Conservation (phyloP, 92 coral and sea anemone species). For the Virgularia gustaviana region DNA sequence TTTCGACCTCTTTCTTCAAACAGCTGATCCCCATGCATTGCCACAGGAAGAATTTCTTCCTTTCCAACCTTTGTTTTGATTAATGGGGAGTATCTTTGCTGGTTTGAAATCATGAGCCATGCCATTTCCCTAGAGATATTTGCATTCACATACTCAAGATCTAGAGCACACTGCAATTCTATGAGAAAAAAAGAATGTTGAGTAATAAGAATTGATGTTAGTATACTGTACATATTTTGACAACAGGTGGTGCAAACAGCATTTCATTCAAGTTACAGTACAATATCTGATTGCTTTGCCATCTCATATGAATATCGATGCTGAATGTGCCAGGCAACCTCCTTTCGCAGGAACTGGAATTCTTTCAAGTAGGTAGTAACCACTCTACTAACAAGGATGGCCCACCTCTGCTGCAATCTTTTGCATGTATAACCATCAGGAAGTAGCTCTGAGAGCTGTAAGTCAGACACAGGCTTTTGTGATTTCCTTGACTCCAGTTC, state of each 20-base stretch:
- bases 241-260: too few relatives aligned
- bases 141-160: constrained; percentile 27
- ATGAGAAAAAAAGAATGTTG: background rate
- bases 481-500: too few relatives aligned
- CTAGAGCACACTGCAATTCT: constrained; percentile 36
- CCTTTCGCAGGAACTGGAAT: constrained; percentile 19
- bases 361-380: constrained; percentile 3
- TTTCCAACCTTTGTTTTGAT: background rate
- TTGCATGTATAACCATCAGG: constrained; percentile 28
- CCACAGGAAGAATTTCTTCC: constrained; percentile 12
- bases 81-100: constrained; percentile 33
- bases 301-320: constrained; percentile 29
- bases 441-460: too few relatives aligned
- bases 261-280: too few relatives aligned
- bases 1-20: too few relatives aligned
- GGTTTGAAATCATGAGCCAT: constrained; percentile 14
- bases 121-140: constrained; percentile 44
- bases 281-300: constrained; percentile 39
- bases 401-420: constrained; percentile 36
- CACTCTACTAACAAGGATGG: constrained; percentile 20
- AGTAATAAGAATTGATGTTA: too few relatives aligned
- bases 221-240: too few relatives aligned
- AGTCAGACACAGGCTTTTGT: too few relatives aligned
- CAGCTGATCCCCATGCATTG: constrained; percentile 49
- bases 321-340: constrained; percentile 23